These are phyloP conservation scores for Ephialtes manifestator DNA, from an alignment of 2,888 invertebrate genomes.

Conservation along the genomic window DNA sequence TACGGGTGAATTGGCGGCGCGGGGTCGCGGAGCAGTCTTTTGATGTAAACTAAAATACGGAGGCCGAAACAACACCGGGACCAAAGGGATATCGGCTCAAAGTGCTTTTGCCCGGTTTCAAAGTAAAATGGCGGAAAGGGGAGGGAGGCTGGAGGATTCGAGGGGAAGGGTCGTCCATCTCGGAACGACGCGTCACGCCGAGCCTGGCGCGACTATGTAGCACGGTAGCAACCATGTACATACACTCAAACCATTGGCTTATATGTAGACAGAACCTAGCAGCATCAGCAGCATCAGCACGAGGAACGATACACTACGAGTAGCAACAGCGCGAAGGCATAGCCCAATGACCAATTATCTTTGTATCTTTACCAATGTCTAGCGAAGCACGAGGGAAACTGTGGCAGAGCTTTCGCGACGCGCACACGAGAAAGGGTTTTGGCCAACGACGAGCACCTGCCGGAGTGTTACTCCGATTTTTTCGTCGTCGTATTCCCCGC, in stretches of 20 bases:
- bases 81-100: constrained; percentile 85
- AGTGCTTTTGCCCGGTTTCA: constrained; percentile 79
- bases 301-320: constrained; percentile 19
- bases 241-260: constrained; percentile 4
- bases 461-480: constrained; percentile 65
- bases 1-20: constrained; percentile 83
- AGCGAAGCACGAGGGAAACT: constrained; percentile 82
- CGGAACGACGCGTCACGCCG: constrained; percentile 60
- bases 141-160: constrained; percentile 24
- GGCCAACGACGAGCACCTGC: constrained; percentile 59
- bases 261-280: constrained; percentile 3
- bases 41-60: constrained; percentile 85
- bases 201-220: constrained; percentile 2
- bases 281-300: neutral
- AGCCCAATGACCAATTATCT: constrained; percentile 85
- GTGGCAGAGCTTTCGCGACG: constrained; percentile 63
- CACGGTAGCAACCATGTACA: neutral
- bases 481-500: constrained; percentile 53
- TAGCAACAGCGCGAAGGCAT: constrained; percentile 74
- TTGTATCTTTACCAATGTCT: constrained; percentile 85
- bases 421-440: constrained; percentile 64
- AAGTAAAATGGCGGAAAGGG: constrained; percentile 62
- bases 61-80: constrained; percentile 84
- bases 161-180: constrained; percentile 75
- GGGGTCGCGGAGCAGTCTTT: constrained; percentile 79